A percentile compares a stretch with the other conserved stretches of the same genome.
phyloP scores from a whole-genome alignment of 2,797 vertebrate genomes.

The Dallia pectoralis region DNA sequence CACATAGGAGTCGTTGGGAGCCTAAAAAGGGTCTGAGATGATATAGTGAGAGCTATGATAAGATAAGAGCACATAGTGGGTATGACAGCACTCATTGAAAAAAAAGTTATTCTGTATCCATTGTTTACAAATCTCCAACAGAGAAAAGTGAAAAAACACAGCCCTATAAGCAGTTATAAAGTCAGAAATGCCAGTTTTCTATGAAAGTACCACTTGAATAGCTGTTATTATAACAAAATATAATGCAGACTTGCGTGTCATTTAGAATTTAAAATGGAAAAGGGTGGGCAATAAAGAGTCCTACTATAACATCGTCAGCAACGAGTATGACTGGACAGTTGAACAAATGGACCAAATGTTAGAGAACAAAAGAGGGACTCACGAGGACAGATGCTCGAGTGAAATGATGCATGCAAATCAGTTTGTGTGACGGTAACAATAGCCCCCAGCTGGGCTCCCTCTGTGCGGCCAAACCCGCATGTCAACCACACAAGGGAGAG shows the following conservation, averaged over 20 bases:
- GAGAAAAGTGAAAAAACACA: not conserved
- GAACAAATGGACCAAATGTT: slow-evolving; percentile 40
- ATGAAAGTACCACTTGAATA: not conserved
- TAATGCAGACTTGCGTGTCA: not conserved
- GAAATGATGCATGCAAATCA: slow-evolving; percentile 59
- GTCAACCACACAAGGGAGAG: slow-evolving; percentile 16
- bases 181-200: not conserved
- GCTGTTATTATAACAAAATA: too few relatives aligned
- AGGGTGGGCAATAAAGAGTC: not conserved
- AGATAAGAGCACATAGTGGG: not conserved
- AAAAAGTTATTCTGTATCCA: not conserved
- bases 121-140: too few relatives aligned
- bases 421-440: slow-evolving; percentile 50
- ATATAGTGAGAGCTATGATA: not conserved
- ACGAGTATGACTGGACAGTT: slow-evolving; percentile 23
- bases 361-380: slow-evolving; percentile 58
- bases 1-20: not conserved
- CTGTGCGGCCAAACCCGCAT: slow-evolving; percentile 25
- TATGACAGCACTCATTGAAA: not conserved
- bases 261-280: not conserved
- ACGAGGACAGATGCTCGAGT: slow-evolving; percentile 58
- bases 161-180: not conserved
- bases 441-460: slow-evolving; percentile 52
- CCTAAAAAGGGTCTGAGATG: slow-evolving; percentile 3
- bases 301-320: not conserved